phyloP scores from a whole-genome alignment of 2,888 invertebrate genomes.

The Panzeria rudis region DNA sequence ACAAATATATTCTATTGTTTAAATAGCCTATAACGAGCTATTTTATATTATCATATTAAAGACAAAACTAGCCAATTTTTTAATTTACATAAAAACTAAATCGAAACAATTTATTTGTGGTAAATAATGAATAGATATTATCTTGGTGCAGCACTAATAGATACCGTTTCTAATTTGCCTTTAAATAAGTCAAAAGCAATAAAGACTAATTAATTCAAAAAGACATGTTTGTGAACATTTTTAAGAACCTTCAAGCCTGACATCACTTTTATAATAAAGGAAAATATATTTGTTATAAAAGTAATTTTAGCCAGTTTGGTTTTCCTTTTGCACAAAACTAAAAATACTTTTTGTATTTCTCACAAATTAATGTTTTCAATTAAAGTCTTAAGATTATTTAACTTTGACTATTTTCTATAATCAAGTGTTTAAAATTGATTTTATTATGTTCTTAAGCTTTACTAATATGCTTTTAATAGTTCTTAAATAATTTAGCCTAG shows the following conservation, averaged over 20 bases:
- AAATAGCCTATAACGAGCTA: neutral
- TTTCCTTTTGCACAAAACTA: neutral
- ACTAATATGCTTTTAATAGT: slow-evolving; percentile 46
- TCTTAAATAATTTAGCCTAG: slow-evolving; percentile 39
- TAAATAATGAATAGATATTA: slow-evolving; percentile 5
- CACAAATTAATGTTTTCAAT: neutral
- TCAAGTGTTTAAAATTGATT: slow-evolving; percentile 12
- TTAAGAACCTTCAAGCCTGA: neutral
- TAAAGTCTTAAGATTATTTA: neutral
- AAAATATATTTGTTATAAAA: slow-evolving; percentile 15
- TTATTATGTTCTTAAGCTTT: slow-evolving; percentile 3
- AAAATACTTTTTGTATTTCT: neutral
- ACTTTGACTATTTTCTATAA: neutral
- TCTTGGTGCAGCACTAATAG: neutral
- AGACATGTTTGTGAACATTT: neutral
- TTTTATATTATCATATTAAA: neutral
- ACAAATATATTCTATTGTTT: neutral
- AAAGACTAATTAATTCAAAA: slow-evolving; percentile 31
- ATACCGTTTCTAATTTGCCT: slow-evolving; percentile 25
- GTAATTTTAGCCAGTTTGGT: slow-evolving; percentile 10
- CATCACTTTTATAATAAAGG: neutral
- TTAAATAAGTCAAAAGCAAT: neutral
- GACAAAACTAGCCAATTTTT: neutral
- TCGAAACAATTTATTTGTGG: neutral
- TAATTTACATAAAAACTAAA: slow-evolving; percentile 1